A percentile compares a stretch with the other conserved stretches of the same genome.
These are phyloP conservation scores for Anomalospiza imberbis DNA, from an alignment of 2,797 vertebrate genomes.

Conservation along the genomic window DNA sequence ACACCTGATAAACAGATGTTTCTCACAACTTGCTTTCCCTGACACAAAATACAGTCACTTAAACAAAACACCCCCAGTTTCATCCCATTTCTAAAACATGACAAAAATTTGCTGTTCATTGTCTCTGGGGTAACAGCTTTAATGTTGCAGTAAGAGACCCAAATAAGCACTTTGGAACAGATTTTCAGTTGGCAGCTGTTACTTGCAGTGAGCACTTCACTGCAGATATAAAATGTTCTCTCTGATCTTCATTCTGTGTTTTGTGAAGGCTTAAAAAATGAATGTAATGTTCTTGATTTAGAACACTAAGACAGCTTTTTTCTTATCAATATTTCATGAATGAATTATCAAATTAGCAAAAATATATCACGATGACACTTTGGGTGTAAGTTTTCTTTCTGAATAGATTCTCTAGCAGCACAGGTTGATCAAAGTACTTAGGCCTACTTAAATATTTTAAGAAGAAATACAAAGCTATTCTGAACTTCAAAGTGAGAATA, in stretches of 20 bases:
- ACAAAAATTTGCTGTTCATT: neutral
- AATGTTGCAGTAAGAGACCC: neutral
- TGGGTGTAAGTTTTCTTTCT: neutral
- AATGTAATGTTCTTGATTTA: neutral
- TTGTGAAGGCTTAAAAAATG: neutral
- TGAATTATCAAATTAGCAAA: neutral
- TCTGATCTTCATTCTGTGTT: neutral
- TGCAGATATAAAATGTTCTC: neutral
- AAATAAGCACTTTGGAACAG: neutral
- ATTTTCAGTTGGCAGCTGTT: neutral
- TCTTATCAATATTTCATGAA: neutral
- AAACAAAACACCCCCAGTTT: neutral
- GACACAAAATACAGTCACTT: neutral
- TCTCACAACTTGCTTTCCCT: neutral
- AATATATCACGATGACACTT: neutral
- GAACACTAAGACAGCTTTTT: neutral
- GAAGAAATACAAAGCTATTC: neutral
- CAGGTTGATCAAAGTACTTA: neutral
- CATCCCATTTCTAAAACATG: neutral
- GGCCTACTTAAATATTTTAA: neutral
- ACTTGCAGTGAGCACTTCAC: neutral
- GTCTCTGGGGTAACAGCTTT: neutral
- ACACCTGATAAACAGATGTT: neutral
- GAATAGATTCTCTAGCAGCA: neutral
- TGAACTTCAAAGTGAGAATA: neutral